These are phyloP conservation scores for Pteropus rufus DNA, from an alignment of 2,797 vertebrate genomes.

Conservation along the genomic window DNA sequence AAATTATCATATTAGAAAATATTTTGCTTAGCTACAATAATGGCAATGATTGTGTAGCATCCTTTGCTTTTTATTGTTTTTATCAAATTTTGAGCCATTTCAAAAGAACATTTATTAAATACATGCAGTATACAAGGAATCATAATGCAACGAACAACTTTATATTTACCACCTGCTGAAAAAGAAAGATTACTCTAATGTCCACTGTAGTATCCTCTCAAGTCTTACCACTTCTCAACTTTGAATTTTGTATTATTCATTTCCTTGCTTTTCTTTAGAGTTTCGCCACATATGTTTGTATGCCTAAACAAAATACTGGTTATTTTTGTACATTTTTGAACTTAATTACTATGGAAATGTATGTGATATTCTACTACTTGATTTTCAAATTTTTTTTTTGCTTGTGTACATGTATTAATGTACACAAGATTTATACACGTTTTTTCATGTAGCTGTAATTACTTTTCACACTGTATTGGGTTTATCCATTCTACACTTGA, in stretches of 20 bases:
- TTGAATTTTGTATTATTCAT: not conserved
- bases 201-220: not conserved
- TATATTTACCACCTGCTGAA: not conserved
- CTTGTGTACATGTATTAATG: not conserved
- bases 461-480: not conserved
- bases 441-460: not conserved
- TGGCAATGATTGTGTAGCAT: not conserved
- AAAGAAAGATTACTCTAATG: not conserved
- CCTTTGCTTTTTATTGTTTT: not conserved
- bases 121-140: not conserved
- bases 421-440: not conserved
- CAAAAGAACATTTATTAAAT: not conserved
- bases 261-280: not conserved
- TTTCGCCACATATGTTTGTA: not conserved
- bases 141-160: not conserved
- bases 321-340: not conserved
- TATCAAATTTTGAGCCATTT: not conserved
- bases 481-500: not conserved
- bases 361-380: not conserved
- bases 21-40: not conserved
- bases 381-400: not conserved
- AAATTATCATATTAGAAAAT: not conserved
- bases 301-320: slow-evolving; percentile 3
- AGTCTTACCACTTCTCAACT: not conserved
- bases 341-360: not conserved